Conservation (phyloP, 2,888 invertebrate species). For the Lycocerus yunnanus region DNA sequence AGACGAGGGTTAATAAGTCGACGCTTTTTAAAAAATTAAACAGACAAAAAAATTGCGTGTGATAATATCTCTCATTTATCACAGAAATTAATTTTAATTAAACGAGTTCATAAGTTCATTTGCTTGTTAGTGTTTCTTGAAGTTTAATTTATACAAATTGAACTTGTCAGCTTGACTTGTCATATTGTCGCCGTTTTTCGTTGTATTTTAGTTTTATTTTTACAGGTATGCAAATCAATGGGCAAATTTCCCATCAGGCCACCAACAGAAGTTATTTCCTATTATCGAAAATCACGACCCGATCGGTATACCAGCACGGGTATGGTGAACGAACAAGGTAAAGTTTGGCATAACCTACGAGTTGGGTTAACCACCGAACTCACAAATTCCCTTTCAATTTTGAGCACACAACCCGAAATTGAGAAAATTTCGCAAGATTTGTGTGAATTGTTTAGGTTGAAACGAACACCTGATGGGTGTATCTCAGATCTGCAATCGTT, state of each 20-base stretch:
- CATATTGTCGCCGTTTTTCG: too few relatives aligned
- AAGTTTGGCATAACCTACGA: slow-evolving; percentile 75
- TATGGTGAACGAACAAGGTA: slow-evolving; percentile 80
- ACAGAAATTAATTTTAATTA: background rate
- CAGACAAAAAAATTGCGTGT: background rate
- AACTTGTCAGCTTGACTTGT: too few relatives aligned
- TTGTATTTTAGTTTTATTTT: background rate
- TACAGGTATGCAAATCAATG: slow-evolving; percentile 67
- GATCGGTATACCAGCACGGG: slow-evolving; percentile 83
- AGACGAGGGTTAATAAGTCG: background rate
- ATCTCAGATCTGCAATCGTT: slow-evolving; percentile 72
- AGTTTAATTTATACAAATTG: background rate
- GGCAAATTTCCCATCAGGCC: slow-evolving; percentile 80
- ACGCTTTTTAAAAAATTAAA: background rate
- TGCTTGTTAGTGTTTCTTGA: background rate
- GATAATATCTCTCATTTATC: background rate
- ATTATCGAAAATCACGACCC: slow-evolving; percentile 73
- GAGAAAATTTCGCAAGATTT: slow-evolving; percentile 80
- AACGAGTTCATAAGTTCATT: background rate
- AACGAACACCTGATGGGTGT: slow-evolving; percentile 58
- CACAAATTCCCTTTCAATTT: slow-evolving; percentile 76
- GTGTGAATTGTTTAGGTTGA: slow-evolving; percentile 65
- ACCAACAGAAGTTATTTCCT: slow-evolving; percentile 78
- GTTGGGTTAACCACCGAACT: slow-evolving; percentile 74
- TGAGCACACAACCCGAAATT: slow-evolving; percentile 74